Conservation (phyloP, 2,113 vertebrate genomes). For the Pangasianodon gigas region DNA sequence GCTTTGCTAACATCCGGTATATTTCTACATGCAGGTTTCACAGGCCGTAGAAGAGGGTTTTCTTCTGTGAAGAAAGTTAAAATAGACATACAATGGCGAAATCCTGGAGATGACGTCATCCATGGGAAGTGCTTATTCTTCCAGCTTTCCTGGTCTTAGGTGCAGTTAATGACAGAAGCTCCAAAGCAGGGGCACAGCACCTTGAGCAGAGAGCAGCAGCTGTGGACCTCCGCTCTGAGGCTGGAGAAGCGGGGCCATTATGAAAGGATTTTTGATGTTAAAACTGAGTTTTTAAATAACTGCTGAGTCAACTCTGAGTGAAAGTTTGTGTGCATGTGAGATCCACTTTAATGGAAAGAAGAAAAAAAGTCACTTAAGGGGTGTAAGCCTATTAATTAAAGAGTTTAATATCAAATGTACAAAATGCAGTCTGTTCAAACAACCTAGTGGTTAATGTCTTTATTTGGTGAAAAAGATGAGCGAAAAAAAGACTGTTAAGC, state of each 20-base stretch:
- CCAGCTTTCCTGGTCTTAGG: constrained; percentile 61
- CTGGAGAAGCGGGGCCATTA: constrained; percentile 36
- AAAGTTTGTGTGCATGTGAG: constrained; percentile 81
- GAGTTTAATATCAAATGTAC: constrained; percentile 77
- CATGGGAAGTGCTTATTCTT: constrained; percentile 66
- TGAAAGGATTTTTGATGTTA: constrained; percentile 62
- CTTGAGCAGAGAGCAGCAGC: constrained; percentile 47
- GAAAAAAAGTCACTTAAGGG: constrained; percentile 61
- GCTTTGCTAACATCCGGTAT: constrained; percentile 8
- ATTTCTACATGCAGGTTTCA: constrained; percentile 83
- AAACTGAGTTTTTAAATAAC: constrained; percentile 70
- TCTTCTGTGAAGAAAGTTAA: constrained; percentile 97
- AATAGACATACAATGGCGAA: constrained; percentile 38
- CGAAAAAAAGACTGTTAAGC: constrained; percentile 83
- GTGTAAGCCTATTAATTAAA: constrained; percentile 49
- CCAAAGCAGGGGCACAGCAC: constrained; percentile 56
- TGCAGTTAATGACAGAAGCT: constrained; percentile 65
- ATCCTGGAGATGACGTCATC: constrained; percentile 66
- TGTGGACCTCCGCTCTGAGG: constrained; percentile 33
- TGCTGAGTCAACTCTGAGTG: constrained; percentile 64
- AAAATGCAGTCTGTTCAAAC: constrained; percentile 65
- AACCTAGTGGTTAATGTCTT: constrained; percentile 75
- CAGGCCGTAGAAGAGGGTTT: constrained; percentile 87
- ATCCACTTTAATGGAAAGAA: constrained; percentile 64
- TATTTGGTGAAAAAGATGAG: constrained; percentile 66